Conservation (phyloP, 2,797 vertebrate species). For the Jordanella pulchra region DNA sequence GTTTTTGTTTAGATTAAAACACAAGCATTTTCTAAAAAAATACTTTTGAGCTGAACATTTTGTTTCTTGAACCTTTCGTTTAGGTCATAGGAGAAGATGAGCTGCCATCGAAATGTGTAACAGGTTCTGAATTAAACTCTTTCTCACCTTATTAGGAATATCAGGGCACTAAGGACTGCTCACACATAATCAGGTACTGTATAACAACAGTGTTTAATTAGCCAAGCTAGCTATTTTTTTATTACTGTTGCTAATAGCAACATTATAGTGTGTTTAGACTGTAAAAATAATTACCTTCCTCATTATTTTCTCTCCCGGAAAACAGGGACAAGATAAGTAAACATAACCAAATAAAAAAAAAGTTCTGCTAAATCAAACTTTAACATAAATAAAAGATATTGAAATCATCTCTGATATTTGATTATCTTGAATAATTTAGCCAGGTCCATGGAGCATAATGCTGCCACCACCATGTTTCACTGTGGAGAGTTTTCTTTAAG, state of each 20-base stretch:
- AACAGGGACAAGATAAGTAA: background rate
- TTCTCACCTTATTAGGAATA: background rate
- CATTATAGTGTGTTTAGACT: background rate
- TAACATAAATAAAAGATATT: background rate
- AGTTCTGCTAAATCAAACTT: background rate
- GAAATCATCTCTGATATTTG: no score
- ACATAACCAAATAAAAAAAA: background rate
- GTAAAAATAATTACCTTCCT: background rate
- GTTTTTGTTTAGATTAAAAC: background rate
- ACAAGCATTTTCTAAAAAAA: background rate
- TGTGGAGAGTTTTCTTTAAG: no score
- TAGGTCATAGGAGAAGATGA: background rate
- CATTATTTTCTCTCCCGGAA: conserved; percentile 1
- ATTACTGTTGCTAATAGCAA: background rate
- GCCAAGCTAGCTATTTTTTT: background rate
- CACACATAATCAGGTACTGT: background rate
- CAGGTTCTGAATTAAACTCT: background rate
- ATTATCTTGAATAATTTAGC: no score
- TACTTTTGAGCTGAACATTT: background rate
- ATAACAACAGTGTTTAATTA: background rate
- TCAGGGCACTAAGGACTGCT: background rate
- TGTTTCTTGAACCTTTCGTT: background rate
- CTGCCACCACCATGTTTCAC: no score
- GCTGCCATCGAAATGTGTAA: background rate
- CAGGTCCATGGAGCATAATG: no score